These are phyloP conservation scores for Brachymystax lenok DNA, from an alignment of 2,797 vertebrate species.

Conservation along the genomic window DNA sequence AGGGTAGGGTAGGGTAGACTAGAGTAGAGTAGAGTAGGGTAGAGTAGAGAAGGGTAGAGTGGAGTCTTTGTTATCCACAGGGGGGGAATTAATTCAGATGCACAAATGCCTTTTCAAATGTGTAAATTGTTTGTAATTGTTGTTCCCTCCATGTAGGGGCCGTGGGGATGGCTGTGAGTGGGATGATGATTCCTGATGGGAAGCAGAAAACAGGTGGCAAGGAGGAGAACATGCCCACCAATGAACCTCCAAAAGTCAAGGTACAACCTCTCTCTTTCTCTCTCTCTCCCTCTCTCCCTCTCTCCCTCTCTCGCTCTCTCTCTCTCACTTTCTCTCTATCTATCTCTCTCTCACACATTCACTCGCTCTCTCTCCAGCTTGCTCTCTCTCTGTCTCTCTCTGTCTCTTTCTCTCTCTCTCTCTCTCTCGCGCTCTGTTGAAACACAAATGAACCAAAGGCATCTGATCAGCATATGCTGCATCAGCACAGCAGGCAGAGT, in stretches of 20 bases:
- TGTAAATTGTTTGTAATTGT: not conserved
- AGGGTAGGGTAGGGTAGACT: too few species aligned
- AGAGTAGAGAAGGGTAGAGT: too few species aligned
- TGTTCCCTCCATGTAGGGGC: constrained; percentile 69
- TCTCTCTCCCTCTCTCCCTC: constrained; percentile 32
- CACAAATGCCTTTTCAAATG: not conserved
- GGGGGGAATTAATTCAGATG: too few species aligned
- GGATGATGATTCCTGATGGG: constrained; percentile 81
- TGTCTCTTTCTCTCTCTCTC: too few species aligned
- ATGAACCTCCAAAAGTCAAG: constrained; percentile 90
- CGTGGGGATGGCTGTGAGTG: constrained; percentile 83
- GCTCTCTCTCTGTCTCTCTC: not conserved
- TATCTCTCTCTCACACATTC: constrained; percentile 31
- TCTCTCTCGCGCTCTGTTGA: too few species aligned
- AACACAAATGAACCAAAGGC: constrained; percentile 50
- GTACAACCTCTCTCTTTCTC: constrained; percentile 70
- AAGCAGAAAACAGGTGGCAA: constrained; percentile 86
- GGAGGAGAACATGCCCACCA: constrained; percentile 78
- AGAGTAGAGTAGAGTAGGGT: too few species aligned
- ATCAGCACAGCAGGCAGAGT: constrained; percentile 55
- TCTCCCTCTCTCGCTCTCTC: constrained; percentile 58
- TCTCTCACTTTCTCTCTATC: constrained; percentile 59
- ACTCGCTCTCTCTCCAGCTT: constrained; percentile 45
- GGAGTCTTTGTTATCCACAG: too few species aligned
- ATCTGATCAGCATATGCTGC: constrained; percentile 47